Conservation (phyloP, 2,797 vertebrate species). For the Clarias laeviceps region DNA sequence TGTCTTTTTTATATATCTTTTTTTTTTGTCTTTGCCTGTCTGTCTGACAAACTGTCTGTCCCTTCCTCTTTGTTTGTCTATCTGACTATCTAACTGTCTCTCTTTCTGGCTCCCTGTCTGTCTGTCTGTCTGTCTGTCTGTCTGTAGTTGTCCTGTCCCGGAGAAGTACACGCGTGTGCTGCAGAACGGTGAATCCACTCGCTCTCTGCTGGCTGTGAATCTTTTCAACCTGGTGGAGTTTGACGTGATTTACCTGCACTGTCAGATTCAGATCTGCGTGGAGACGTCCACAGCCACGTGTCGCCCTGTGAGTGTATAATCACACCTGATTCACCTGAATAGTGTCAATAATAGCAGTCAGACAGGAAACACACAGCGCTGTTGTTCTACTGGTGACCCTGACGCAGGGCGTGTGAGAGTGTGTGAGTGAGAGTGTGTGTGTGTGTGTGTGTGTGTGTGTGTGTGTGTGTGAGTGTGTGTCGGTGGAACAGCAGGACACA, state of each 20-base stretch:
- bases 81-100: background rate
- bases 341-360: no score
- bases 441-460: background rate
- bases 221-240: conserved; percentile 83
- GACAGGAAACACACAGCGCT: background rate
- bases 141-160: conserved; percentile 79
- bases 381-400: background rate
- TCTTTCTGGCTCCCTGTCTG: background rate
- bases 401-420: no score
- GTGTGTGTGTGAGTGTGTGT: background rate
- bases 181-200: conserved; percentile 82
- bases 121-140: conserved; percentile 17
- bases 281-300: conserved; percentile 73
- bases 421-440: no score
- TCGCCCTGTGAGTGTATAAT: conserved; percentile 73
- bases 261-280: conserved; percentile 82
- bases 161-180: conserved; percentile 74
- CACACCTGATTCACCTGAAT: background rate
- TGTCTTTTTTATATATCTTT: background rate
- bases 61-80: background rate
- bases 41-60: background rate
- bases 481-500: background rate
- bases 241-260: conserved; percentile 85
- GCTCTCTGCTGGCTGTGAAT: conserved; percentile 80
- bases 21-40: background rate